Evolutionary conservation across 2,888 invertebrate genomes (phyloP).

Genomic region (Tiliacea citrago): DNA sequence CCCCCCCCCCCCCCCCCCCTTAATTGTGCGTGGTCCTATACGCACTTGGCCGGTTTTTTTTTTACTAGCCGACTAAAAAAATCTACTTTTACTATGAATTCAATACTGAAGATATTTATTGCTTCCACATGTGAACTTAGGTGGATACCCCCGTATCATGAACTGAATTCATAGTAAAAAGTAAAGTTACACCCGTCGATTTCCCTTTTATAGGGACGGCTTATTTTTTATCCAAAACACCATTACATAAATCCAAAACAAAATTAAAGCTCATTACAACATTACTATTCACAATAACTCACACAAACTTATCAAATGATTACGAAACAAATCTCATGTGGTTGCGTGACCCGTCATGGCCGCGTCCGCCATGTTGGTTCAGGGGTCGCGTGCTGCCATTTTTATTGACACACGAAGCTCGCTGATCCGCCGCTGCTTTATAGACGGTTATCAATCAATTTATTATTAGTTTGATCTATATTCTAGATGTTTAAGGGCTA

Average conservation of each 20-base stretch:
- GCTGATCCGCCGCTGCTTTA: slow-evolving; percentile 46
- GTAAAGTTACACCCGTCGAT: too few relatives aligned
- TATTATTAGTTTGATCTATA: slow-evolving; percentile 51
- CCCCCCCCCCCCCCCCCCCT: too few relatives aligned
- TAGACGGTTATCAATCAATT: slow-evolving; percentile 65
- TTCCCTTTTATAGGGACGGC: too few relatives aligned
- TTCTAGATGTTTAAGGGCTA: slow-evolving; percentile 31
- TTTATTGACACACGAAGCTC: slow-evolving; percentile 63
- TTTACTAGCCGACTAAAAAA: too few relatives aligned
- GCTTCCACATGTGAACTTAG: too few relatives aligned
- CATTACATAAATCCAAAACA: slow-evolving; percentile 10
- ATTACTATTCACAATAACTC: slow-evolving; percentile 39
- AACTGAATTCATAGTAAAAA: too few relatives aligned
- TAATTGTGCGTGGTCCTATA: too few relatives aligned
- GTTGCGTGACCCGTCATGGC: slow-evolving; percentile 56
- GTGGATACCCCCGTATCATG: too few relatives aligned
- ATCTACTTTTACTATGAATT: too few relatives aligned
- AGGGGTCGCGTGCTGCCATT: slow-evolving; percentile 53
- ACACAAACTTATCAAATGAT: slow-evolving; percentile 55
- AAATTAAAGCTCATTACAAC: slow-evolving; percentile 40
- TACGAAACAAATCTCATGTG: slow-evolving; percentile 57
- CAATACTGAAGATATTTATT: too few relatives aligned
- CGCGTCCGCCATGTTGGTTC: slow-evolving; percentile 50
- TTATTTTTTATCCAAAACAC: not conserved
- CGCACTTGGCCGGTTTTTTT: too few relatives aligned